phyloP scores from a whole-genome alignment of 2,797 vertebrate species.

The Monodelphis domestica region DNA sequence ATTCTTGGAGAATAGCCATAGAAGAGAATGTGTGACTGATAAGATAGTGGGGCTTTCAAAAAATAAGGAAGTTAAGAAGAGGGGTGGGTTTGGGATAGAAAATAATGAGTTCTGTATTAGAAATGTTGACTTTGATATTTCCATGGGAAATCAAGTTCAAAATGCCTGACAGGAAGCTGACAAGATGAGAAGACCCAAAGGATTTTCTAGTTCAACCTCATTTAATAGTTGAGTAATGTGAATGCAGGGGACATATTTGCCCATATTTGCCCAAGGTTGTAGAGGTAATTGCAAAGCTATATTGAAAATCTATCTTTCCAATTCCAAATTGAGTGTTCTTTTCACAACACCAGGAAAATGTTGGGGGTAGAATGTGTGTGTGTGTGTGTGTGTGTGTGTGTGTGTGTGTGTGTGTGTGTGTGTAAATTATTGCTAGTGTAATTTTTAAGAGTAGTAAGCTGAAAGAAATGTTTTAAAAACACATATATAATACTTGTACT shows the following conservation, averaged over 20 bases:
- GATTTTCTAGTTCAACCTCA: neutral
- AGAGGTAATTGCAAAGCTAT: neutral
- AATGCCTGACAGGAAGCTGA: neutral
- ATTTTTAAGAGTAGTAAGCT: neutral
- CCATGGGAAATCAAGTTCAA: neutral
- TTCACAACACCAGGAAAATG: neutral
- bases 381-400: neutral
- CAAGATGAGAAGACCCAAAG: neutral
- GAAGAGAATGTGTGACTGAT: too few species aligned
- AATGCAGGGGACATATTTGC: neutral
- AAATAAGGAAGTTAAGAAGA: neutral
- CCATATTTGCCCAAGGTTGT: neutral
- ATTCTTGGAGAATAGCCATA: too few species aligned
- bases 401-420: neutral
- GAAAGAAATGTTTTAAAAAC: conserved; percentile 3
- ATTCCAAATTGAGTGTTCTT: neutral
- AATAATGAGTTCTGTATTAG: neutral
- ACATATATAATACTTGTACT: neutral
- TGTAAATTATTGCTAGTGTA: neutral
- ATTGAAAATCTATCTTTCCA: neutral
- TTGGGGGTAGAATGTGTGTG: neutral
- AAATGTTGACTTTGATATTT: neutral
- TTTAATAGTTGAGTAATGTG: neutral
- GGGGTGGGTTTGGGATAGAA: neutral
- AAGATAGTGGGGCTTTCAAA: neutral